Conservation (phyloP, 2,888 invertebrate genomes). For the Sarcophaga carnaria region DNA sequence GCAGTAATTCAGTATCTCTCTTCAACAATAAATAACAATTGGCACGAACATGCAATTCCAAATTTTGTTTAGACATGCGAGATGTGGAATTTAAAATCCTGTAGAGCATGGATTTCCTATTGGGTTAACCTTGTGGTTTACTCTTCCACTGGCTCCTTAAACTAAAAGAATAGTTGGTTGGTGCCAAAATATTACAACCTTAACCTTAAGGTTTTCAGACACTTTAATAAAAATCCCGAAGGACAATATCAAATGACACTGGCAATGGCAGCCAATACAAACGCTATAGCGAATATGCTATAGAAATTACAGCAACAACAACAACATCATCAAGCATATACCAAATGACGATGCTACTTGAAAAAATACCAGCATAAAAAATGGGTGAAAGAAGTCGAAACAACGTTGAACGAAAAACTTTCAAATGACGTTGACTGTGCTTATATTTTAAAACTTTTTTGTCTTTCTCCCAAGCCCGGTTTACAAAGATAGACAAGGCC, state of each 20-base stretch:
- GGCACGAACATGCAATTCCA: no score
- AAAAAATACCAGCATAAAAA: no score
- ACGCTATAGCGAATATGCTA: conserved; percentile 40
- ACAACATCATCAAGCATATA: no score
- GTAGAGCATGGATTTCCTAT: not conserved
- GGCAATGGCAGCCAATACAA: conserved; percentile 37
- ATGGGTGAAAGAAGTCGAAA: not conserved
- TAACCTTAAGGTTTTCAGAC: conserved; percentile 58
- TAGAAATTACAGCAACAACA: conserved; percentile 20
- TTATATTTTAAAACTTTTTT: not conserved
- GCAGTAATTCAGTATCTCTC: no score
- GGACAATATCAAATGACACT: conserved; percentile 68
- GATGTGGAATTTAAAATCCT: no score
- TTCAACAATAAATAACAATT: no score
- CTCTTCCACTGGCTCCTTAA: conserved; percentile 39
- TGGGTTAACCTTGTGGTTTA: not conserved
- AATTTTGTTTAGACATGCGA: no score
- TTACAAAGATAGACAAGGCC: not conserved
- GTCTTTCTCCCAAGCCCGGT: conserved; percentile 40
- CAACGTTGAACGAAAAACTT: conserved; percentile 45
- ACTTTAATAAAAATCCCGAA: conserved; percentile 68
- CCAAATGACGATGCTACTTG: no score
- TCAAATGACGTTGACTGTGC: conserved; percentile 64
- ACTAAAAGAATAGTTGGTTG: conserved; percentile 23
- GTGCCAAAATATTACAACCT: conserved; percentile 48